Base-by-base conservation (phyloP, 1,140 invertebrate genomes). In the Cephus cinctus region DNA sequence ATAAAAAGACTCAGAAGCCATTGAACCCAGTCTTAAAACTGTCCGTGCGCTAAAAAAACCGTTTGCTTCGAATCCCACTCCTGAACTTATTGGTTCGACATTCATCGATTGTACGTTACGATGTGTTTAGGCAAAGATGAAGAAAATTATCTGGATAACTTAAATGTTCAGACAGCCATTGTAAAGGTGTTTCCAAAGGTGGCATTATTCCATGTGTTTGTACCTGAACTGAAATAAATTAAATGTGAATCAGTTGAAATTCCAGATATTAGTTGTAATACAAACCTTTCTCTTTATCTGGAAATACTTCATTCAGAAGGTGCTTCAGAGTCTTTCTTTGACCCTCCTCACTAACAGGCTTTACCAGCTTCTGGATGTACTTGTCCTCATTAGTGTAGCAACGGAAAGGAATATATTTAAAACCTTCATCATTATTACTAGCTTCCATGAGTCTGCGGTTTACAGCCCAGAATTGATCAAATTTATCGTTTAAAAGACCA, bases 101-200 rank as follows among this genome's bases (percentile, higher is more conserved):
- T n/a, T n/a, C n/a, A n/a, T n/a, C n/a, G n/a, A n/a, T n/a, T n/a
- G n/a, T 67, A 18, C 35, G 65, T 73, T 74, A 73, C 52, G 57
- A 67, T 8, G 59, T 59, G 6, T 52, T 50, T 5, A 89, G 61
- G 61, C 83, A 85, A 57, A 92, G 78, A 82, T 99, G 96, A 50
- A 99, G 76, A 78, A 99, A 99, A 77, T 99, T 99, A 72, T 99
- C 97, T 2, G 96, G 94, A 78, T 98, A 98, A 73, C 95, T 97
- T 41, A 98, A 79, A 75, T 98, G 95, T 78, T 98, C 94, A 11
- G 94, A 95, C 67, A 99, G 84, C 96, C 96, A 99, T 65, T 97
- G 90, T 5, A 98, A 63, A 3, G 96, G 94, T n/a, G 94, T 95
- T 38, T 96, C 89, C 27, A 85, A 61, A 3, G 94, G 89, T 46